Evolutionary conservation across 2,797 vertebrate genomes (phyloP).

Genomic region (Hoplostethus mediterraneus): DNA sequence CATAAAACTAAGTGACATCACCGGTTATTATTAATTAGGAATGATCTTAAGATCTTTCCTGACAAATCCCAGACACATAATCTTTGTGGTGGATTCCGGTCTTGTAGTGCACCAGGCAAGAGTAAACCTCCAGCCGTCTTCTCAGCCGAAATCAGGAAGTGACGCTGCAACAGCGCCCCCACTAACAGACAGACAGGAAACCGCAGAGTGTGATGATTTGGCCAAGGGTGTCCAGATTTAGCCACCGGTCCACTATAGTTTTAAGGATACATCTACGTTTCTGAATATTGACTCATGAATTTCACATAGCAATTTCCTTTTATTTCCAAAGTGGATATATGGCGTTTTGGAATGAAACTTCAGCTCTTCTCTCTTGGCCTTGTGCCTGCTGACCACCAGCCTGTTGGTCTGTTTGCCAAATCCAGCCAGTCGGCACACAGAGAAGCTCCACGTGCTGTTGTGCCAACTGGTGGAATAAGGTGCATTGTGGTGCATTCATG

Average conservation of each 20-base stretch:
- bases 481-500: constrained; percentile 20
- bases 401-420: constrained; percentile 50
- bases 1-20: background rate
- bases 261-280: no score
- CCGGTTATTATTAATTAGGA: background rate
- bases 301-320: background rate
- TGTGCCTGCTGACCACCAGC: constrained; percentile 26
- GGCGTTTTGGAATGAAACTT: constrained; percentile 31
- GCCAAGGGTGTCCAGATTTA: no score
- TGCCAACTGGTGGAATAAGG: constrained; percentile 38
- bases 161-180: no score
- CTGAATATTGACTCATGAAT: no score
- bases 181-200: no score
- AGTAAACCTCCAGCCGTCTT: no score
- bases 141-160: no score
- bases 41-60: background rate
- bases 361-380: constrained; percentile 12
- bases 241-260: no score
- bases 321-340: background rate
- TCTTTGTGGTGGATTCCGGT: no score
- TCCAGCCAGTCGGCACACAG: constrained; percentile 41
- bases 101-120: no score
- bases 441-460: constrained; percentile 36
- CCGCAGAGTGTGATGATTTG: no score
- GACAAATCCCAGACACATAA: no score